Percentiles rank a stretch among this genome's conserved stretches.
Conservation (phyloP, 2,113 vertebrate genomes). For the Lota lota region DNA sequence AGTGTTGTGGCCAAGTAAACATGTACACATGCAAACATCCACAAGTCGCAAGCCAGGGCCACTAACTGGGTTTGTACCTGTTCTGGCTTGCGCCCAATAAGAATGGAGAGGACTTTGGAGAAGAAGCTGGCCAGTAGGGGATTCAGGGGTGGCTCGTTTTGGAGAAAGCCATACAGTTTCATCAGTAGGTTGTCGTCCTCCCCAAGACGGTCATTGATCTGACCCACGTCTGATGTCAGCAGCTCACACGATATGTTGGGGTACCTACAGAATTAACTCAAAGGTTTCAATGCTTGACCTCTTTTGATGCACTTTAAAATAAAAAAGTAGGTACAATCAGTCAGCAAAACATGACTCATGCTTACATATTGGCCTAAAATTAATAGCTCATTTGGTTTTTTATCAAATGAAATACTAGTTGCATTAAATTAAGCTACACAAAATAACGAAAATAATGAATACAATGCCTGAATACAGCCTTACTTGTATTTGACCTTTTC, state of each 20-base stretch:
- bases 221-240: constrained; percentile 93
- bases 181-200: constrained; percentile 92
- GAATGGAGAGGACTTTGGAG: constrained; percentile 98
- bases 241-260: constrained; percentile 98
- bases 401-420: neutral
- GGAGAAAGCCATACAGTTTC: constrained; percentile 92
- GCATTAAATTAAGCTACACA: neutral
- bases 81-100: constrained; percentile 97
- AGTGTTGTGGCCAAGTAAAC: too few species aligned
- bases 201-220: constrained; percentile 93
- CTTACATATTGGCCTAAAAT: neutral
- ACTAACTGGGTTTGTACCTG: constrained; percentile 75
- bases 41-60: too few species aligned
- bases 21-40: too few species aligned
- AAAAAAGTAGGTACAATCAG: neutral
- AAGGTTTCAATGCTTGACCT: too few species aligned
- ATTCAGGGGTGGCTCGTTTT: constrained; percentile 91
- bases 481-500: constrained; percentile 98
- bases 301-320: neutral
- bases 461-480: constrained; percentile 34
- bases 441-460: neutral
- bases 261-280: constrained; percentile 72
- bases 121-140: constrained; percentile 97
- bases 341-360: too few species aligned
- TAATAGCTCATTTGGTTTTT: neutral